These are phyloP conservation scores for Anadara kagoshimensis DNA, from an alignment of 1,140 invertebrate genomes.

Conservation along the genomic window DNA sequence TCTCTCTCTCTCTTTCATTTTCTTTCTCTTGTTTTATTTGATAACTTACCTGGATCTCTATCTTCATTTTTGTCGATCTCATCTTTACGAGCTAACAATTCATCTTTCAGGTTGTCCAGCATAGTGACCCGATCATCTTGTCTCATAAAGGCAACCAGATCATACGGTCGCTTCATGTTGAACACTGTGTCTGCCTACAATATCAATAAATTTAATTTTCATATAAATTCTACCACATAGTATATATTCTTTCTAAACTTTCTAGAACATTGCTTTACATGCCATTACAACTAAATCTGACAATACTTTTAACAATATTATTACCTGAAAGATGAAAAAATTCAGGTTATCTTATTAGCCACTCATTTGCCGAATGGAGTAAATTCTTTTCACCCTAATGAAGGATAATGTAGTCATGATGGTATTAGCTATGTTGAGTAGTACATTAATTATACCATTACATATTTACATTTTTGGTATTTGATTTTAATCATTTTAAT, in stretches of 20 bases:
- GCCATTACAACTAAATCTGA: not conserved
- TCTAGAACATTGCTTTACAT: not conserved
- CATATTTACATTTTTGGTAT: too few relatives aligned
- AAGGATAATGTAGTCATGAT: too few relatives aligned
- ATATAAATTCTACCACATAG: too few relatives aligned
- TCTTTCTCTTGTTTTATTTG: too few relatives aligned
- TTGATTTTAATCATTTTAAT: too few relatives aligned
- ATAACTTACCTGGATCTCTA: constrained; percentile 74
- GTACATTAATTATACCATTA: too few relatives aligned
- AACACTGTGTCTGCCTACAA: constrained; percentile 83
- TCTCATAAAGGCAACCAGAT: constrained; percentile 86
- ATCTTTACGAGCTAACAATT: constrained; percentile 80
- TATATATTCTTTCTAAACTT: not conserved
- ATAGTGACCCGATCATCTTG: constrained; percentile 84
- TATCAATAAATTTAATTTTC: constrained; percentile 4
- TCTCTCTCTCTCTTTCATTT: too few relatives aligned
- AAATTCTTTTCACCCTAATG: too few relatives aligned
- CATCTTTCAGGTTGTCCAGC: constrained; percentile 80
- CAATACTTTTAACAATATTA: not conserved
- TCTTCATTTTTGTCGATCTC: constrained; percentile 81
- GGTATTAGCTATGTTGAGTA: too few relatives aligned
- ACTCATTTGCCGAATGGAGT: too few relatives aligned
- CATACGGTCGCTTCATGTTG: constrained; percentile 84
- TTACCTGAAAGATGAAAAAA: too few relatives aligned
- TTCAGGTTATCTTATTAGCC: too few relatives aligned